phyloP scores from a whole-genome alignment of 2,888 invertebrate species.

The Seira ritae region DNA sequence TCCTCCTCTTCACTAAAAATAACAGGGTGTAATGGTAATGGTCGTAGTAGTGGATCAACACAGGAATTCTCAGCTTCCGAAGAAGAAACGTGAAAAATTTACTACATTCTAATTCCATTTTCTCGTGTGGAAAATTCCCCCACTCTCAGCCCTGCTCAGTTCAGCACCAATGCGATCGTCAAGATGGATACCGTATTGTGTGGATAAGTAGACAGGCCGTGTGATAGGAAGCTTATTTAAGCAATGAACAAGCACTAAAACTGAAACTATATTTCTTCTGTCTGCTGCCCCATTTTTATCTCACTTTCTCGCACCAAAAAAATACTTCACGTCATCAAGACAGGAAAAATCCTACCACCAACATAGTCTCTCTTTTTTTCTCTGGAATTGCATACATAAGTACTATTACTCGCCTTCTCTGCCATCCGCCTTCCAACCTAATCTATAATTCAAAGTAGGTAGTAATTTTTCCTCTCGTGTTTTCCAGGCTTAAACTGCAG shows the following conservation, averaged over 20 bases:
- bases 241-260: background rate
- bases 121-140: constrained; percentile 3
- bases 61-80: constrained; percentile 19
- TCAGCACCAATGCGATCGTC: no score
- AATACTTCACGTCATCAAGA: background rate
- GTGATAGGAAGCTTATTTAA: constrained; percentile 18
- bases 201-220: background rate
- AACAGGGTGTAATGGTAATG: constrained; percentile 2
- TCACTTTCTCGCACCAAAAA: background rate
- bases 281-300: background rate
- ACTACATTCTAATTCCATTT: constrained; percentile 17
- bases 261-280: background rate
- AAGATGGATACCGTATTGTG: constrained; percentile 10
- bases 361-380: background rate
- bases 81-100: constrained; percentile 23
- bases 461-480: no score
- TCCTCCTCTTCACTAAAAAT: background rate
- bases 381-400: background rate
- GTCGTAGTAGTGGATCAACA: constrained; percentile 8
- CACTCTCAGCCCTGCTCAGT: background rate
- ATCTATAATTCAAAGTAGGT: no score
- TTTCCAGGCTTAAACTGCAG: no score
- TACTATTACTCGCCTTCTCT: background rate
- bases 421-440: no score
- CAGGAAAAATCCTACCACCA: no score